Percentiles rank a stretch among this genome's conserved stretches.
phyloP scores from a whole-genome alignment of 2,113 vertebrate species.

The Barnardius zonarius region DNA sequence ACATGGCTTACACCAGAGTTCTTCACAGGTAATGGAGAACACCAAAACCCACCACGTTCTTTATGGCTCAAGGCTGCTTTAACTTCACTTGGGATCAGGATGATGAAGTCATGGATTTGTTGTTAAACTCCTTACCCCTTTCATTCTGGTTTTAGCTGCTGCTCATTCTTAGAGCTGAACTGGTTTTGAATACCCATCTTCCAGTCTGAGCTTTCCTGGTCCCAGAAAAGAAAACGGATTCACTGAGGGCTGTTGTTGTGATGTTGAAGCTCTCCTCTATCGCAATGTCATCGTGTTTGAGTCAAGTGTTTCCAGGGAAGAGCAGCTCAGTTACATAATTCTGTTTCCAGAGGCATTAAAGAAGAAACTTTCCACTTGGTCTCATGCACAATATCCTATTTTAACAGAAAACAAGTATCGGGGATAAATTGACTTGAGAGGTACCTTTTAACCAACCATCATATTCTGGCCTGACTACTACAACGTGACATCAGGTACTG shows the following conservation, averaged over 20 bases:
- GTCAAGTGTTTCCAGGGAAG: background rate
- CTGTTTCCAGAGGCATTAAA: background rate
- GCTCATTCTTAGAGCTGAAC: background rate
- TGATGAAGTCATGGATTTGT: background rate
- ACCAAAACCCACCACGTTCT: background rate
- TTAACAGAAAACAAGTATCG: background rate
- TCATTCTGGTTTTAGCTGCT: background rate
- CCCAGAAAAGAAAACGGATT: background rate
- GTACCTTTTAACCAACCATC: background rate
- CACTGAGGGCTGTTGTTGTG: background rate
- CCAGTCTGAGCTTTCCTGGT: background rate
- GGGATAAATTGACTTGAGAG: background rate
- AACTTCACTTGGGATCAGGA: background rate
- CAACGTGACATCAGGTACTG: fast-evolving
- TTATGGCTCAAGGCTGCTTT: background rate
- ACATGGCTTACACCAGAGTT: background rate
- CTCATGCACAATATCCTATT: background rate
- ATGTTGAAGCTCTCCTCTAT: background rate
- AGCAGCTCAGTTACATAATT: background rate
- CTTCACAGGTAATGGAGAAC: background rate
- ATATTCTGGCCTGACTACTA: background rate
- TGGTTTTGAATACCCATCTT: background rate
- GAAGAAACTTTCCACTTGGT: background rate
- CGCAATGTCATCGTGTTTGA: background rate
- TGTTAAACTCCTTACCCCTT: background rate